Evolutionary conservation across 2,797 vertebrate genomes (phyloP).

Genomic region (Melanotaenia boesemani): DNA sequence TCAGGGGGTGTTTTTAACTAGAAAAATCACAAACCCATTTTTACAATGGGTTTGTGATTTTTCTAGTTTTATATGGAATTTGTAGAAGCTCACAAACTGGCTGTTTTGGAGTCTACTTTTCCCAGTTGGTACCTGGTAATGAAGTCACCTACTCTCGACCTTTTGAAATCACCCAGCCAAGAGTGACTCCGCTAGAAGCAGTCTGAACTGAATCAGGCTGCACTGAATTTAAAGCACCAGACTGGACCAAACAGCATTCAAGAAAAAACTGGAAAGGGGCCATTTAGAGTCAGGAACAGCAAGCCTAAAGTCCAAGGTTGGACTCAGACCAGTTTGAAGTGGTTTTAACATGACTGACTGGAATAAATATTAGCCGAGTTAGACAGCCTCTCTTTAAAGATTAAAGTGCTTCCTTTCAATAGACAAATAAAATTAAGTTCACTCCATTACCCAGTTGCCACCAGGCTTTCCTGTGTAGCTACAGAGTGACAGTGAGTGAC

Average conservation of each 20-base stretch:
- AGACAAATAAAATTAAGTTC: constrained; percentile 36
- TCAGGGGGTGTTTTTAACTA: no score
- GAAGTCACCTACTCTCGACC: no score
- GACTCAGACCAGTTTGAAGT: background rate
- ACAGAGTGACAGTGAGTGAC: no score
- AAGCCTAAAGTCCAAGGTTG: background rate
- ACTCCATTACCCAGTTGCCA: constrained; percentile 24
- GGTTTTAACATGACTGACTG: constrained; percentile 3
- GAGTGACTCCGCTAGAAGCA: background rate
- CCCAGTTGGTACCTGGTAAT: no score
- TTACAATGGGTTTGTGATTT: no score
- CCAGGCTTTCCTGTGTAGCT: constrained; percentile 1
- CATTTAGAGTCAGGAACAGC: background rate
- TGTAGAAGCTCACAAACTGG: no score
- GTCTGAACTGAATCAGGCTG: background rate
- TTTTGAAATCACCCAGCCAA: no score
- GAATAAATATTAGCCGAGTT: background rate
- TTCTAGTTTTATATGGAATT: no score
- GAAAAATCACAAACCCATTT: no score
- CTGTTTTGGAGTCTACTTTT: no score
- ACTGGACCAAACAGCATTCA: background rate
- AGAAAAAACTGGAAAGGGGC: background rate
- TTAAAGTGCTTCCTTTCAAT: constrained; percentile 74
- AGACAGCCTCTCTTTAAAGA: background rate
- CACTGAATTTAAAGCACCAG: background rate